phyloP scores from a whole-genome alignment of 2,797 vertebrate species.

The Protosalanx chinensis region DNA sequence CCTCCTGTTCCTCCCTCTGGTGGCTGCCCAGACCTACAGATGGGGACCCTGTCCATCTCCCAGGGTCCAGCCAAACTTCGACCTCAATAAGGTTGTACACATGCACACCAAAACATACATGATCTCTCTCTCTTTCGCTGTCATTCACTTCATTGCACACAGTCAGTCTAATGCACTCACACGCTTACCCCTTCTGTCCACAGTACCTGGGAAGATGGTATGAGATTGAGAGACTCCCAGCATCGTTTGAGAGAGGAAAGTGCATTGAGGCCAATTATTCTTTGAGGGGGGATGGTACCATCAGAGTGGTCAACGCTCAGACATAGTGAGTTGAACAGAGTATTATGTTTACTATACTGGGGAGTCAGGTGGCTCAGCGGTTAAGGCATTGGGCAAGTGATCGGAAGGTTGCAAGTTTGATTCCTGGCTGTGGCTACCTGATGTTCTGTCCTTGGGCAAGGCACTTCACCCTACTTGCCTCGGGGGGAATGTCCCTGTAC shows the following conservation, averaged over 20 bases:
- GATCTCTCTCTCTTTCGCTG: background rate
- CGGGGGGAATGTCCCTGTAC: no score
- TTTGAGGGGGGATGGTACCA: constrained; percentile 61
- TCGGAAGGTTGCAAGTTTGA: no score
- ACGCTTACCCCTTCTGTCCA: background rate
- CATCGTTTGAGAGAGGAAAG: constrained; percentile 69
- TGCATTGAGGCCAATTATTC: constrained; percentile 75
- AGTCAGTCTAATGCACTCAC: background rate
- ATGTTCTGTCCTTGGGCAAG: no score
- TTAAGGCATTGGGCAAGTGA: no score
- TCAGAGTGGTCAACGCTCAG: constrained; percentile 65
- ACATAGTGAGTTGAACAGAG: constrained; percentile 62
- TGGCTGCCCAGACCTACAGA: constrained; percentile 66
- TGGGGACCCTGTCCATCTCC: constrained; percentile 72
- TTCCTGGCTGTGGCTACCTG: no score
- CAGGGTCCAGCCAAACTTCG: constrained; percentile 71
- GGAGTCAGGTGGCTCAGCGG: no score
- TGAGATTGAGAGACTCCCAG: constrained; percentile 78
- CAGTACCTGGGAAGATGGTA: constrained; percentile 74
- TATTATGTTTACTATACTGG: no score
- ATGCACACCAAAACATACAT: background rate
- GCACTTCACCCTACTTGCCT: no score
- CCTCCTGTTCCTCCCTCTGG: constrained; percentile 54
- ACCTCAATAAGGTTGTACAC: constrained; percentile 71
- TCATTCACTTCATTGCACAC: background rate